Evolutionary conservation across 1,140 invertebrate genomes (phyloP).

Genomic region (Drosophila auraria): DNA sequence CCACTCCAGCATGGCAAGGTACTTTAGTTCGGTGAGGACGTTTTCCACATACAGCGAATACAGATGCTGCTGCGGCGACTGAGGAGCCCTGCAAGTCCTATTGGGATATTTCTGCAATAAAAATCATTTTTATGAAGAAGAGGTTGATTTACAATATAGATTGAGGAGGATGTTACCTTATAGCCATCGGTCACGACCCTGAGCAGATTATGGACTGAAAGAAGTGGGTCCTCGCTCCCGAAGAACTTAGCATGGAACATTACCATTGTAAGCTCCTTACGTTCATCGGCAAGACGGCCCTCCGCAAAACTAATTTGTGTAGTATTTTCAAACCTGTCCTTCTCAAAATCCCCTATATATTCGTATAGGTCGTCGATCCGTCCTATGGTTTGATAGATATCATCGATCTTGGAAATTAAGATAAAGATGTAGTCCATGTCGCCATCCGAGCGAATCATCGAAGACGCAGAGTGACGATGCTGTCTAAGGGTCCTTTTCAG

Average conservation of each 20-base stretch:
- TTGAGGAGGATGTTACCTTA: background rate
- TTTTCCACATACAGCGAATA: constrained; percentile 92
- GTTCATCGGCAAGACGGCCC: background rate
- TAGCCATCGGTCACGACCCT: background rate
- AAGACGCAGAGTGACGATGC: background rate
- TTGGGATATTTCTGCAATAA: constrained; percentile 59
- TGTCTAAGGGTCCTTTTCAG: background rate
- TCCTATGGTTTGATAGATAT: background rate
- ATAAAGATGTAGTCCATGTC: too few species aligned
- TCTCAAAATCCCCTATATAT: background rate
- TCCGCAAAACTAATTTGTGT: background rate
- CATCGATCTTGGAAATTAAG: too few species aligned
- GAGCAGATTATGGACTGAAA: background rate
- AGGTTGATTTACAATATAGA: background rate
- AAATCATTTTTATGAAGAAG: too few species aligned
- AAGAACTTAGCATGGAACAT: background rate
- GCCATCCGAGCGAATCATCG: too few species aligned
- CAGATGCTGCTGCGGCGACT: constrained; percentile 92
- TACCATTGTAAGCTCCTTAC: background rate
- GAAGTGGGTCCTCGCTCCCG: background rate
- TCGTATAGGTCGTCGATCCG: background rate
- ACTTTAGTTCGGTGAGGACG: constrained; percentile 92
- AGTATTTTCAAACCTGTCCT: background rate
- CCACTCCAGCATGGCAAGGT: constrained; percentile 94
- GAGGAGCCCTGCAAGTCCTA: constrained; percentile 89